Evolutionary conservation across 1,140 invertebrate genomes (phyloP), one percentile per base, ranked within the genome.

Genomic region (Heliothis virescens): DNA sequence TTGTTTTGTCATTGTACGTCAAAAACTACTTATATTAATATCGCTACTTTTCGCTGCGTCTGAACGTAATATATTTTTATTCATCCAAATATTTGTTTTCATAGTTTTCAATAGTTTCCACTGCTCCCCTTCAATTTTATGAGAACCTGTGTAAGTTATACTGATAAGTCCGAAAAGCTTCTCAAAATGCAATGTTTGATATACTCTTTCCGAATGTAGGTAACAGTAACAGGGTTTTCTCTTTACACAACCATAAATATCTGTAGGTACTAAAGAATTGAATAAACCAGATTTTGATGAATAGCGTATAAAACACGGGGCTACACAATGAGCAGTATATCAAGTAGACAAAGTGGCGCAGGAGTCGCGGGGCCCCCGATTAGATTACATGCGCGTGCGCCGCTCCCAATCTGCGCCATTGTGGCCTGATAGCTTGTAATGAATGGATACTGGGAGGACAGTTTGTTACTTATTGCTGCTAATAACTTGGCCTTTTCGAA

Each of bases 331-430:
- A 29, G 18, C 67, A 71, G 67, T 71, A 71, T 29, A 71, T 71
- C 48, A 71, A 67, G 11, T 52, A 71, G 67, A 71, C 67, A 29
- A 71, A 71, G 67, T 67, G 67, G 34, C 67, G 67, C 67, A 71
- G 67, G 67, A 71, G 29, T 71, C 67, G 21, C 12, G 67, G 21
- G 67, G 21, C 67, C 47, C 16, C 41, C 63, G 67, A 53, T 71
- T 71, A 71, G 67, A 71, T 71, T 71, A 71, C 67, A 71, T 52
- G 67, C 67, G 67, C 67, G 26, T 50, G 67, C 65, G 65, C 67
- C 67, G 67, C 67, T 71, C 67, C 67, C 67, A 71, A 52, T 50
- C 65, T 48, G 65, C 48, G 29, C 63, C 63, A 71, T 71, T 71
- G 67, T 71, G 67, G 48, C 47, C 52, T 67, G 63, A 48, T 48